Percentiles rank a stretch among this genome's conserved stretches.
Conservation (phyloP, 2,888 invertebrate genomes). For the Thera obeliscata region DNA sequence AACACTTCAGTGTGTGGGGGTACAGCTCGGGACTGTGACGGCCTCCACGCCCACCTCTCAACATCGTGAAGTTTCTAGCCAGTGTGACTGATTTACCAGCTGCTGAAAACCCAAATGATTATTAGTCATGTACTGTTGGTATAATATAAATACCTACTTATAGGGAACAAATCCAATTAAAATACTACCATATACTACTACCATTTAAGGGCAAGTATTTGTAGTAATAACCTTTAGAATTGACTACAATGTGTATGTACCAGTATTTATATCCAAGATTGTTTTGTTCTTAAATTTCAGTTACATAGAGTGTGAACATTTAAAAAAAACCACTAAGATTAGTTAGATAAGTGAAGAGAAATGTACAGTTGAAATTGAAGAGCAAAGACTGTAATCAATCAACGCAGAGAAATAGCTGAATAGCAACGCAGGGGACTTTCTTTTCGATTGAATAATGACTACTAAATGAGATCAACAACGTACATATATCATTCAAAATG, state of each 20-base stretch:
- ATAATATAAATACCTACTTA: neutral
- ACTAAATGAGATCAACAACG: constrained; percentile 37
- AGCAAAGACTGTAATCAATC: constrained; percentile 36
- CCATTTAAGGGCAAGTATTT: neutral
- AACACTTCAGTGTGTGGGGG: constrained; percentile 91
- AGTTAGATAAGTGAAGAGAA: constrained; percentile 11
- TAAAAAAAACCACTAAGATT: neutral
- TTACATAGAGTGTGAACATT: neutral
- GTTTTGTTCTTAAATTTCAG: neutral
- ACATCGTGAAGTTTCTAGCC: constrained; percentile 80
- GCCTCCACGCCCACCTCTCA: constrained; percentile 85
- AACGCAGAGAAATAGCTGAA: constrained; percentile 21
- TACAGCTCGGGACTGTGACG: constrained; percentile 90
- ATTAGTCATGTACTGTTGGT: constrained; percentile 7
- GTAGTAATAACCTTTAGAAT: neutral
- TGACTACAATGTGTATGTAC: neutral
- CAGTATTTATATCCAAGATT: neutral
- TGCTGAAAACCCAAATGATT: constrained; percentile 60
- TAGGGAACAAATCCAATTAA: neutral
- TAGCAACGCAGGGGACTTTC: constrained; percentile 58
- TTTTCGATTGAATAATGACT: constrained; percentile 35
- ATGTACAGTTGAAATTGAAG: constrained; percentile 6
- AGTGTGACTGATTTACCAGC: constrained; percentile 64
- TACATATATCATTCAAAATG: constrained; percentile 30
- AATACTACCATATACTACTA: neutral